phyloP scores from a whole-genome alignment of 64 coral and sea anemone species.

The Stylophora pistillata region DNA sequence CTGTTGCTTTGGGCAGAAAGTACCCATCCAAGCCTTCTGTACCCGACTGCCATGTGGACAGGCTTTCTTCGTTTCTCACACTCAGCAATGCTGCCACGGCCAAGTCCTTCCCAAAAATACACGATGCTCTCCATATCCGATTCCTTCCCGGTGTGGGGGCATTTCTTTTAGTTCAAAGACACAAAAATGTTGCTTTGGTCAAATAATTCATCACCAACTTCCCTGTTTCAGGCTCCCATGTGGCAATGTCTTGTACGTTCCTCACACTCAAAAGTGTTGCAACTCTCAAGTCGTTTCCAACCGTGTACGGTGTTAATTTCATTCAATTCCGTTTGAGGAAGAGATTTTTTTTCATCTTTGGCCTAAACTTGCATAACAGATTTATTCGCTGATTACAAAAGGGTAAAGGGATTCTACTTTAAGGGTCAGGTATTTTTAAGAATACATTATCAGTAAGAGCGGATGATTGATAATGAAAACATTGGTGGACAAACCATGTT shows the following conservation, averaged over 20 bases:
- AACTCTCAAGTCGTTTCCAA: background rate
- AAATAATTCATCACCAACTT: no score
- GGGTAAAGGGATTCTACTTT: no score
- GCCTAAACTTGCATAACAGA: no score
- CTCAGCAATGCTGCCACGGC: background rate
- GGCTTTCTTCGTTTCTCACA: background rate
- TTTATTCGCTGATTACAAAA: no score
- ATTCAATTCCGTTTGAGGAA: no score
- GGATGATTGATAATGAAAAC: no score
- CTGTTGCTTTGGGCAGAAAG: conserved; percentile 12
- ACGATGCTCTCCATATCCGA: background rate
- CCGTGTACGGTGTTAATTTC: no score
- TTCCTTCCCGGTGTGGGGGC: background rate
- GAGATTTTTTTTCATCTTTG: no score
- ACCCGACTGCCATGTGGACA: background rate
- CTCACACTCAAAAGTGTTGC: background rate
- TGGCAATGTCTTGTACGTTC: conserved; percentile 1
- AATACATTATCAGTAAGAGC: no score
- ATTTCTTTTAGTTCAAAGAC: background rate
- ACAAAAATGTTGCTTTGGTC: conserved; percentile 12
- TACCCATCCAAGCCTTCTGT: background rate
- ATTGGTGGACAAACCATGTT: no score
- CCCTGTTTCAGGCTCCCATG: background rate
- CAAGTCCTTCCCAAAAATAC: background rate
- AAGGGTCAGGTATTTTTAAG: no score